Evolutionary conservation across 2,888 invertebrate genomes (phyloP).

Genomic region (Unio pictorum): DNA sequence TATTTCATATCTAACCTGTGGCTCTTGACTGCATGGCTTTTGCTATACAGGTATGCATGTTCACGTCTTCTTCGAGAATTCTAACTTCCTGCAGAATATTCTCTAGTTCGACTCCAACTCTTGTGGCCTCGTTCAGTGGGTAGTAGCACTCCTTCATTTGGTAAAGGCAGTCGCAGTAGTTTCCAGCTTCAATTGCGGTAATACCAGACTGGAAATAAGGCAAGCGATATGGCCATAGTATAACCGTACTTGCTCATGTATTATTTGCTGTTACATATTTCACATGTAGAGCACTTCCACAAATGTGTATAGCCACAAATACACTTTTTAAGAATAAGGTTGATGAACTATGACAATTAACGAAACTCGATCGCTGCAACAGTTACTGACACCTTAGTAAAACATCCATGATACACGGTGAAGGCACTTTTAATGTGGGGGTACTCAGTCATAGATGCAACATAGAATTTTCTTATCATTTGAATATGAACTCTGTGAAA

Average conservation of each 20-base stretch:
- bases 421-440: no score
- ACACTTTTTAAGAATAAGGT: no score
- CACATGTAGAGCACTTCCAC: no score
- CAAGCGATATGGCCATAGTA: background rate
- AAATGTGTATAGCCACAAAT: no score
- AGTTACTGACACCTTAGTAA: no score
- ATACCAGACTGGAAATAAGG: conserved; percentile 11
- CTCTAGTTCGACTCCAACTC: conserved; percentile 6
- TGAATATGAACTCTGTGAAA: no score
- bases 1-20: conserved; percentile 25
- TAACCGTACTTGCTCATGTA: background rate
- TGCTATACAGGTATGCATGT: conserved; percentile 34
- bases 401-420: no score
- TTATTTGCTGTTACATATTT: background rate
- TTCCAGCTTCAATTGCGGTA: conserved; percentile 10
- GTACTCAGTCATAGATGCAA: no score
- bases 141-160: conserved; percentile 32
- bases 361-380: no score
- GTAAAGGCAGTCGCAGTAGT: conserved; percentile 21
- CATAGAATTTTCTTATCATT: no score
- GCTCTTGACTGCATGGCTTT: conserved; percentile 35
- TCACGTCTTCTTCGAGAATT: conserved; percentile 28
- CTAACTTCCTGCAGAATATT: conserved; percentile 14
- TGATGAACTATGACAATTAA: no score
- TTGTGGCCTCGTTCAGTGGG: conserved; percentile 30